Evolutionary conservation across 2,113 vertebrate species (phyloP), one percentile per base, ranked within the genome.

Genomic region (Xiphorhynchus elegans): DNA sequence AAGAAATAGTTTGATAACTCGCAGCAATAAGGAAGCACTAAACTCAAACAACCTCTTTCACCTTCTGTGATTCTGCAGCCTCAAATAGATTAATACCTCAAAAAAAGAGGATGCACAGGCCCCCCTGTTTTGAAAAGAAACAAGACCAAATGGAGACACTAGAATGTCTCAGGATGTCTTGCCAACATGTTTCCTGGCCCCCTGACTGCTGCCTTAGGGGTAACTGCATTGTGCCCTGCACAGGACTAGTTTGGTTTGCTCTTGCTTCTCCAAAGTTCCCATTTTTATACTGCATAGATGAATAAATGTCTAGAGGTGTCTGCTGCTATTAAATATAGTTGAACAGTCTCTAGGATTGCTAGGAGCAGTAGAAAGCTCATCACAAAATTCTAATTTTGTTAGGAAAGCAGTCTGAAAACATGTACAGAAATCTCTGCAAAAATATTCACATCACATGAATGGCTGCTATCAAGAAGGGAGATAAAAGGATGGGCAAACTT

Each of bases 361-460:
- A 76, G 81, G 23, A 82, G 50, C 33, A 84, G 58, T 40, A 79
- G 66, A 90, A 77, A 91, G 37, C 35, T 68, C 52, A 64, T 56
- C 47, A 49, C 24, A 64, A 64, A 75, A 64, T 83, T 19, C 11
- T 56, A 55, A 68, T 89, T 87, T 75, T 85, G 13, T 50, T 47
- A 62, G 69, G 35, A 91, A 89, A 68, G 39, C 33, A 24, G 12
- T 17, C 62, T 76, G 62, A 84, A 91, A 92, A 72, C 23, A 70
- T 4, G 17, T 33, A 73, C 0, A 7, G 60, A 94, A 83, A 77
- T 40, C 17, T 75, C 44, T 64, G 60, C 24, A 84, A 68, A 80
- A 83, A 74, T 77, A 92, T 35, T 84, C 42, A 37, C 26, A 70
- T 59, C 47, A 31, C n/a, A 84, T 0, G 4, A 84, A 50, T 46